These are phyloP conservation scores for Corydoras maculifer DNA, from an alignment of 2,113 vertebrate genomes.

Conservation along the genomic window DNA sequence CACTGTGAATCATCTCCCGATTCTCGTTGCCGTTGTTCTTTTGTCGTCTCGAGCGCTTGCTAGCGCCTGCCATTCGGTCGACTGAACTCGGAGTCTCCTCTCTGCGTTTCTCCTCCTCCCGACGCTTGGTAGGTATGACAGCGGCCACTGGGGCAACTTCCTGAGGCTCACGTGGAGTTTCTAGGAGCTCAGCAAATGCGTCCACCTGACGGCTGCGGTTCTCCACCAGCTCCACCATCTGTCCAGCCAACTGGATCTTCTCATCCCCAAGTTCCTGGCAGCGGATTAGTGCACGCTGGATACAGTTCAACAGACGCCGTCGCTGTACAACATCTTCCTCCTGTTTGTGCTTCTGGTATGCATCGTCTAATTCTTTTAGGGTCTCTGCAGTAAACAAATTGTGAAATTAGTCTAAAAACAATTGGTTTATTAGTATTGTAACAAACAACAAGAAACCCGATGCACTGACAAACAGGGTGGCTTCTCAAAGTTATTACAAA, in stretches of 20 bases:
- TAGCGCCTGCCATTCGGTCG: conserved; percentile 73
- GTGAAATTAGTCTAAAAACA: neutral
- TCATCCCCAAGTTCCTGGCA: conserved; percentile 94
- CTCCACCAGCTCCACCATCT: conserved; percentile 95
- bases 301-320: conserved; percentile 76
- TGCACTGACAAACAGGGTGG: too few species aligned
- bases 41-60: conserved; percentile 82
- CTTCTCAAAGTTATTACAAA: too few species aligned
- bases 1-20: conserved; percentile 76
- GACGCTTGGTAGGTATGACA: conserved; percentile 52
- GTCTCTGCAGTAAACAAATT: conserved; percentile 69
- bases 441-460: too few species aligned
- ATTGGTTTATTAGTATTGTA: too few species aligned
- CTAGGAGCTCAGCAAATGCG: conserved; percentile 81
- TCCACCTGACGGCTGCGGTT: conserved; percentile 89
- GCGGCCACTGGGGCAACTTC: conserved; percentile 54
- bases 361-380: conserved; percentile 87
- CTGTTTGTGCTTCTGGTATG: conserved; percentile 80
- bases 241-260: conserved; percentile 93
- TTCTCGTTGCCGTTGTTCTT: conserved; percentile 78
- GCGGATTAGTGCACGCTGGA: conserved; percentile 86
- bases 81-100: conserved; percentile 68
- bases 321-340: conserved; percentile 80
- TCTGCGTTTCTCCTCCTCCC: conserved; percentile 76
- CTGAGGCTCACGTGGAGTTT: conserved; percentile 74